Conservation (phyloP, 1,140 invertebrate species). For the Conus betulinus region DNA sequence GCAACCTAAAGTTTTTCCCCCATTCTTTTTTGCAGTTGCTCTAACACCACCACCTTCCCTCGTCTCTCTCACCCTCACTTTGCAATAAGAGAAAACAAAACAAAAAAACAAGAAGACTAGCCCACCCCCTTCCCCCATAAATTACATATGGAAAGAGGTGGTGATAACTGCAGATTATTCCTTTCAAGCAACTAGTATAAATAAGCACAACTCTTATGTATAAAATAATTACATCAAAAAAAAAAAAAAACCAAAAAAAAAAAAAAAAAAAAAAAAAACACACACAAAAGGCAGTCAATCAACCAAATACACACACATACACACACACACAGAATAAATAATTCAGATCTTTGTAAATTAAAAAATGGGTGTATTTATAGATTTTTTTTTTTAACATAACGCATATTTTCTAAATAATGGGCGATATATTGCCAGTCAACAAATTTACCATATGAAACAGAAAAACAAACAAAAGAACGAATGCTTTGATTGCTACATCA, state of each 20-base stretch:
- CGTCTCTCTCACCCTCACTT: background rate
- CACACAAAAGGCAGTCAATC: background rate
- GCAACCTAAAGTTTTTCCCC: background rate
- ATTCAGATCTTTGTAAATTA: background rate
- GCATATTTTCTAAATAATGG: background rate
- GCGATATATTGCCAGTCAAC: background rate
- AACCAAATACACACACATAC: background rate
- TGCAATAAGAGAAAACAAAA: background rate
- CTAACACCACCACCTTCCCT: background rate
- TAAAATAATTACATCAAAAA: background rate
- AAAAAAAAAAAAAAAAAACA: background rate
- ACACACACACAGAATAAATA: background rate
- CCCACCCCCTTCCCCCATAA: too few species aligned
- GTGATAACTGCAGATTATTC: background rate
- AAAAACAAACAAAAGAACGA: background rate
- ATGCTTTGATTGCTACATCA: background rate
- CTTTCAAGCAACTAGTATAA: background rate
- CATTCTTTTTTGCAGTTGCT: background rate
- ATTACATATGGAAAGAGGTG: background rate
- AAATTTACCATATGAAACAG: background rate
- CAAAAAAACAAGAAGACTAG: background rate
- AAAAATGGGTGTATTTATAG: background rate
- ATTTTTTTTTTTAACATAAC: background rate
- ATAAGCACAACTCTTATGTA: background rate
- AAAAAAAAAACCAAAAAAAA: too few species aligned